Evolutionary conservation across 2,113 vertebrate species (phyloP).

Genomic region (Platycercus adscitus): DNA sequence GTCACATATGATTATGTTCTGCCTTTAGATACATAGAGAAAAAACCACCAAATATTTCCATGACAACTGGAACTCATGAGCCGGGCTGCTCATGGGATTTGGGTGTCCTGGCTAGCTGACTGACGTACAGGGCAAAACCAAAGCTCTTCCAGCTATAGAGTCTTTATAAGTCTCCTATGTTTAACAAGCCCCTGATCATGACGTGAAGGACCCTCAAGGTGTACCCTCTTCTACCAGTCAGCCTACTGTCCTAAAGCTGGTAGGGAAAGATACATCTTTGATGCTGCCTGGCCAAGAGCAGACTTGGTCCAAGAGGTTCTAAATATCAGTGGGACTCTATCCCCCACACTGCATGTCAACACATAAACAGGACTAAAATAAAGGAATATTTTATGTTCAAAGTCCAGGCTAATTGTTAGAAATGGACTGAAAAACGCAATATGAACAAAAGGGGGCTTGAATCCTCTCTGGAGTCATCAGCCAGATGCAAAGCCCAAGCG

Average conservation of each 20-base stretch:
- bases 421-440: not conserved
- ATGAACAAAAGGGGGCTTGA: not conserved
- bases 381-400: not conserved
- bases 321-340: not conserved
- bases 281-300: not conserved
- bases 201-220: not conserved
- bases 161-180: not conserved
- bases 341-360: accelerated
- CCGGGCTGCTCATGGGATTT: not conserved
- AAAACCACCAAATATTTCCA: not conserved
- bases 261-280: not conserved
- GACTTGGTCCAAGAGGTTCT: not conserved
- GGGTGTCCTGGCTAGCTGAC: not conserved
- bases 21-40: not conserved
- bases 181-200: not conserved
- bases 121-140: not conserved
- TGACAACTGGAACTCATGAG: not conserved
- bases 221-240: not conserved
- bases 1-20: not conserved
- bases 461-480: not conserved
- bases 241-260: not conserved
- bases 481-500: not conserved
- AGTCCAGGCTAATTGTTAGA: not conserved
- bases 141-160: not conserved
- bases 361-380: not conserved